phyloP scores from a whole-genome alignment of 2,888 invertebrate species.

The Plebejus argus region DNA sequence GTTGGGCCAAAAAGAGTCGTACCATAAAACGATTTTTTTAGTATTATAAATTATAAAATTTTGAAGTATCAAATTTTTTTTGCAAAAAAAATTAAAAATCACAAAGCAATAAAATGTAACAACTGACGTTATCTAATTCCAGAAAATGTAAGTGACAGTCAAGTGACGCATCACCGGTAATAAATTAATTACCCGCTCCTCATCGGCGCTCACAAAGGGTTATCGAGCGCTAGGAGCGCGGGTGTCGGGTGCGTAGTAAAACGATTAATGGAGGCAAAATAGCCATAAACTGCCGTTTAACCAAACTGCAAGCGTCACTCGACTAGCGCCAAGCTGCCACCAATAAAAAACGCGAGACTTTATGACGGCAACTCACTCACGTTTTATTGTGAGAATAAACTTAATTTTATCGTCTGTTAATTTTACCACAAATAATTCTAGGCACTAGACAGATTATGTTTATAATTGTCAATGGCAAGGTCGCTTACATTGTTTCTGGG shows the following conservation, averaged over 20 bases:
- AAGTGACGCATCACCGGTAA: background rate
- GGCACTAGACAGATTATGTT: constrained; percentile 70
- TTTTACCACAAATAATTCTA: constrained; percentile 80
- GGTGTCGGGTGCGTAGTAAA: constrained; percentile 77
- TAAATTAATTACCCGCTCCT: constrained; percentile 30
- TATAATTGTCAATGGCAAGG: constrained; percentile 71
- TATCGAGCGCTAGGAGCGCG: constrained; percentile 60
- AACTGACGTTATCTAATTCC: background rate
- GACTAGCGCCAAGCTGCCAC: constrained; percentile 73
- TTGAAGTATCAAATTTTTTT: too few relatives aligned
- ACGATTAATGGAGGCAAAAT: constrained; percentile 80
- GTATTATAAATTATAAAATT: too few relatives aligned
- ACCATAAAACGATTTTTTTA: too few relatives aligned
- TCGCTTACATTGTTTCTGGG: constrained; percentile 43
- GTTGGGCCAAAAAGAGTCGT: too few relatives aligned
- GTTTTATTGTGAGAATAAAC: constrained; percentile 81
- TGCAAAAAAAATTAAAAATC: background rate
- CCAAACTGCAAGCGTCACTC: constrained; percentile 79
- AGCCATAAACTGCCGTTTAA: constrained; percentile 80
- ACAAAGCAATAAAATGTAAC: background rate
- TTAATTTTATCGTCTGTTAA: constrained; percentile 82
- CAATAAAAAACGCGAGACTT: constrained; percentile 81
- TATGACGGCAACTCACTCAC: constrained; percentile 81
- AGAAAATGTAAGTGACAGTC: background rate
- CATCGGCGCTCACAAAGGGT: constrained; percentile 50